Base-by-base conservation (phyloP, 2,888 invertebrate genomes). In the Ethmia dodecea region DNA sequence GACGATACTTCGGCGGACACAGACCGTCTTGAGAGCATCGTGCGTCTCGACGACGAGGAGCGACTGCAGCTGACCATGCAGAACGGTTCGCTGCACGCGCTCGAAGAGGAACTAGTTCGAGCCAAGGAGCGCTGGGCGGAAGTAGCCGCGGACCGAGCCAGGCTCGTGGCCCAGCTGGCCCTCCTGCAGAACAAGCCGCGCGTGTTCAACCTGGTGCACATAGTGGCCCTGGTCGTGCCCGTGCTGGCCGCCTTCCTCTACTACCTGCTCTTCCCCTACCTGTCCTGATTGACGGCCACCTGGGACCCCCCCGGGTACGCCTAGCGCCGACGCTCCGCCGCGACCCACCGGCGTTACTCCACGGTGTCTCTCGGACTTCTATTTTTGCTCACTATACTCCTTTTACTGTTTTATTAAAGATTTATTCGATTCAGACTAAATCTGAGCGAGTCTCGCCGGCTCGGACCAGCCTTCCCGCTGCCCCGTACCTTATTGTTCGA, bases 111-210 rank as follows among this genome's bases (percentile, higher is more conserved):
- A 70, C 76, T 94, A 52, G 90, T 91, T 37, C 83, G 90, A 31
- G 87, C 94, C 43, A 93, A 93, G 62, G 91, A 93, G 67, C 88
- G 91, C 50, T 94, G 91, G 84, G 90, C 91, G 39, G 87, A 88
- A 49, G 90, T 88, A 38, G 80, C 87, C 52, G 89, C 88, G 14
- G 92, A 92, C 55, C 89, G 90, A 52, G 80, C 89, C 37, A 81
- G 88, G 35, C 75, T 93, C 26, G 81, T 88, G 27, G 81, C 88
- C 43, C 89, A 91, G 62, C 84, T 93, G 52, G 75, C 87, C 27
- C 67, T 68, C 39, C 69, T 92, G 56, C 89, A 88, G 54, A 77
- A 81, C 53, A 90, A 92, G 49, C 88, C 88, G 43, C 64, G 87
- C 25, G 83, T 78, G 1, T 59, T 88, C 45, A 31, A 46, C 87